Conservation (phyloP, 2,888 invertebrate genomes). For the Dioctria linearis region DNA sequence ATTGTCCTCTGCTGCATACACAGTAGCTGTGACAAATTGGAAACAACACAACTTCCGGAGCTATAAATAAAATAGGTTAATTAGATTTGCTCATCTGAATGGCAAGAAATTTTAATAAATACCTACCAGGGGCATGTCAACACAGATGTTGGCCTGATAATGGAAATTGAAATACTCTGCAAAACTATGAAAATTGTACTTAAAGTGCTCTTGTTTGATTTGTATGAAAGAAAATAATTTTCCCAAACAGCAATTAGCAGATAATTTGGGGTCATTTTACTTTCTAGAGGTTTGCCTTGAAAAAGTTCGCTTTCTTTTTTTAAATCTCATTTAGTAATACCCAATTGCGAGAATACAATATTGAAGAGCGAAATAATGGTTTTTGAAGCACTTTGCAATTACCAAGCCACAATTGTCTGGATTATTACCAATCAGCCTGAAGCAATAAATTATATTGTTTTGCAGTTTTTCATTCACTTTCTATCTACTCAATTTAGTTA, state of each 20-base stretch:
- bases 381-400: too few relatives aligned
- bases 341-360: background rate
- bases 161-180: slow-evolving; percentile 12
- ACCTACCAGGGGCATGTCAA: background rate
- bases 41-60: slow-evolving; percentile 39
- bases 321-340: background rate
- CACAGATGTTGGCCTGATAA: slow-evolving; percentile 32
- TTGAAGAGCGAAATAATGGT: background rate
- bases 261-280: slow-evolving; percentile 25
- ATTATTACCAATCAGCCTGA: too few relatives aligned
- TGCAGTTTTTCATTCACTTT: too few relatives aligned
- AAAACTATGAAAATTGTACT: too few relatives aligned
- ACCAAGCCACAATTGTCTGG: too few relatives aligned
- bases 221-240: background rate
- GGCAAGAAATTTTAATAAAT: slow-evolving; percentile 31
- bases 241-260: background rate
- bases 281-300: background rate
- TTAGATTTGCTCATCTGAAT: slow-evolving; percentile 34
- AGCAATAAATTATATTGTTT: too few relatives aligned
- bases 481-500: too few relatives aligned
- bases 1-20: background rate
- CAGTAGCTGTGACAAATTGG: slow-evolving; percentile 23
- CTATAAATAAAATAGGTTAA: slow-evolving; percentile 33
- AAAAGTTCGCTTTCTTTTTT: background rate
- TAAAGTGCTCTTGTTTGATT: background rate